Evolutionary conservation across 2,888 invertebrate genomes (phyloP), one percentile per base, ranked within the genome.

Genomic region (Drosophila formosana): DNA sequence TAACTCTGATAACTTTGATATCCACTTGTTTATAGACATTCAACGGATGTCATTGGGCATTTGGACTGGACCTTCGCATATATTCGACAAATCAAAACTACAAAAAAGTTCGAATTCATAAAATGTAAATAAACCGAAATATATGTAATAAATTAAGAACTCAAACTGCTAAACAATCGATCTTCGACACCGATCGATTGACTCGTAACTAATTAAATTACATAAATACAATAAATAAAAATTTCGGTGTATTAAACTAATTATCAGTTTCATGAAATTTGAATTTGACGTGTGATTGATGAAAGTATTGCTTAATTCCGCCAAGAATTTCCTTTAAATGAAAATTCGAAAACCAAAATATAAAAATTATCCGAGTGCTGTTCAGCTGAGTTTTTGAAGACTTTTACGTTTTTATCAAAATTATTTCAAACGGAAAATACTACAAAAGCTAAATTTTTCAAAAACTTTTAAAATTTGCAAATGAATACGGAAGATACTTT

Each of bases 21-120:
- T 69, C 53, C 37, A 53, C 55, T 52, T 43, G 26, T 60, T 66
- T 53, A 32, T 46, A 18, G 37, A 39, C 26, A 18, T 26, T 4
- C 9, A 6, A 18, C 32, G 34, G 34, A 49, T 76, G 72, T 50
- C 77, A 73, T 71, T 76, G 72, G 26, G 18, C 11, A 18, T 26
- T 49, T 34, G 5, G 37, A 18, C 34, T 49, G 28, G 18, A 43
- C 63, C 49, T 39, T 47, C 49, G 26, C 47, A 53, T 39, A 37
- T 47, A 47, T 62, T 5, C 32, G 62, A 56, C n/a, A 49, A 28
- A 39, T 58, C n/a, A 28, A 34, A 28, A 13, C 46, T n/a, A 30
- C 49, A 49, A 49, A 8, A 49, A 58, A 34, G n/a, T 34, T 52
- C 9, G 55, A 25, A 47, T 57, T 57, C 11, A 37, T 37, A 57